A percentile compares a stretch with the other conserved stretches of the same genome.
phyloP scores from a whole-genome alignment of 2,888 invertebrate genomes.

The Chymomyza caudatula region DNA sequence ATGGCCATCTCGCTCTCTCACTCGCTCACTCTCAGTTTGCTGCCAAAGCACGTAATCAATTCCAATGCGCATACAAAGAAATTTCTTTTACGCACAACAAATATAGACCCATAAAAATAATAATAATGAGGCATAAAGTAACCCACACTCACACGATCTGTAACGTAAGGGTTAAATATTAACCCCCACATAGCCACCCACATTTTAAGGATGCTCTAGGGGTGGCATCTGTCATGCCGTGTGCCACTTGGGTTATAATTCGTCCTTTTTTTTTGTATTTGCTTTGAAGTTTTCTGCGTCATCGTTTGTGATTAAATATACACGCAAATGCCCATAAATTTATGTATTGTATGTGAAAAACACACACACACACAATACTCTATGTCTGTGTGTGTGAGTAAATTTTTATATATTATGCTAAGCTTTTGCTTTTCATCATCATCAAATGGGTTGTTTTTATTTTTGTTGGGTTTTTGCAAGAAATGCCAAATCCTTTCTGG shows the following conservation, averaged over 20 bases:
- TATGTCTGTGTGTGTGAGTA: constrained; percentile 33
- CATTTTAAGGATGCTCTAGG: not conserved
- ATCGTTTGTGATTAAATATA: constrained; percentile 69
- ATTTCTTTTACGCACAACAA: not conserved
- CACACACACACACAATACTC: not conserved
- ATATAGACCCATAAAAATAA: constrained; percentile 5
- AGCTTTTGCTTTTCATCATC: constrained; percentile 70
- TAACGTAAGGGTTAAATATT: constrained; percentile 29
- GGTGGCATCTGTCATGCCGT: not conserved
- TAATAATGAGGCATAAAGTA: constrained; percentile 13
- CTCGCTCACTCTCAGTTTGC: not conserved
- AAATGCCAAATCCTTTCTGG: constrained; percentile 61
- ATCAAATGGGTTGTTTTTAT: constrained; percentile 46
- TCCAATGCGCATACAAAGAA: not conserved
- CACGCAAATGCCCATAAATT: constrained; percentile 24
- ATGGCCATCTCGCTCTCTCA: no score
- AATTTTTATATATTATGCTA: constrained; percentile 49
- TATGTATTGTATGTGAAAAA: constrained; percentile 13
- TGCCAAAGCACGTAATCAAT: not conserved
- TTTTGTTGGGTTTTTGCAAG: constrained; percentile 18
- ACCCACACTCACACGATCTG: constrained; percentile 14
- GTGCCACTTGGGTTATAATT: constrained; percentile 57
- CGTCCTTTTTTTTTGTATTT: constrained; percentile 26
- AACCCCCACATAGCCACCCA: not conserved
- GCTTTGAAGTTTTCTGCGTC: constrained; percentile 72